Evolutionary conservation across 2,888 invertebrate genomes (phyloP), one percentile per base, ranked within the genome.

Genomic region (Lamellibrachia satsuma): DNA sequence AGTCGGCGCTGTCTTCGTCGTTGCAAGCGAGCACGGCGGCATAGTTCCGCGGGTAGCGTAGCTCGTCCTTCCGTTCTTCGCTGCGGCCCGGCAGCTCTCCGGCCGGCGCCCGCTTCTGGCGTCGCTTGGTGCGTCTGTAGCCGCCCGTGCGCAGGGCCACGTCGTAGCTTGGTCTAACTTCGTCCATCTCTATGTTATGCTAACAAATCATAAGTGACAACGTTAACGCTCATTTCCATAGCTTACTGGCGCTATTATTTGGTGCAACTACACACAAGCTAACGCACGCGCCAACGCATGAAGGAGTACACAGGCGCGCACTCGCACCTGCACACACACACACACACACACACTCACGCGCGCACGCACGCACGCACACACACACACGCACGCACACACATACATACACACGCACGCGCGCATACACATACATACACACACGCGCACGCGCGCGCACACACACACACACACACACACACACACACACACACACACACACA

Each of bases 141-240:
- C 75, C 75, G 75, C 75, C 75, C 75, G 75, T 75, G 4, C 75
- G 75, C 22, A 75, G 75, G 75, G 75, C 11, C 3, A 75, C 75
- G 75, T 75, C 75, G 22, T 75, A 75, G 75, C 75, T 75, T n/a
- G 75, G 75, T 75, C 75, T 75, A 75, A 75, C 75, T 75, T 75
- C 22, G 22, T 75, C 75, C 75, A 75, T 15, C 75, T 75, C 75
- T 75, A 75, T 15, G 75, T 75, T 75, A 75, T 75, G n/a, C 75
- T 75, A 75, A n/a, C 75, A 75, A 75, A 75, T 75, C 75, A 75
- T 2, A 75, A 75, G 75, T 75, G 22, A 0, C n/a, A 75, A 75
- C 75, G 22, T 75, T 75, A 75, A 22, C 2, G 4, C 75, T 75
- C 75, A 75, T 75, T 75, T 75, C 75, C 6, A 22, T 75, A 22